Conservation (phyloP, 2,888 invertebrate genomes). For the Nasonovia ribisnigri region DNA sequence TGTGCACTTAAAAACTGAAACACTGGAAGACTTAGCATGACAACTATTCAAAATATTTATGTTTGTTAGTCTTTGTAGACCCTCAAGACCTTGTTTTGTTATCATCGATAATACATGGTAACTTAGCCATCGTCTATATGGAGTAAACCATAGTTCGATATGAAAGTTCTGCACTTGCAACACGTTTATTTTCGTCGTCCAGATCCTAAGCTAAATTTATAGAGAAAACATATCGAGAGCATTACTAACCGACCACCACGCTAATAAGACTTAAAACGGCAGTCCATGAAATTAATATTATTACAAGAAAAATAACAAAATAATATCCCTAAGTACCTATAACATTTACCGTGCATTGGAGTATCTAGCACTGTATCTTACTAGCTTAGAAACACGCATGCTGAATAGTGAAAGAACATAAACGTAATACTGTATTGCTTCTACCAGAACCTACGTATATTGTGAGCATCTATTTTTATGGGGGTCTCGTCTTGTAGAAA, state of each 20-base stretch:
- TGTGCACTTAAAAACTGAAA: not conserved
- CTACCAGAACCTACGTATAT: not conserved
- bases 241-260: not conserved
- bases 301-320: not conserved
- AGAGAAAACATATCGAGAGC: not conserved
- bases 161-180: not conserved
- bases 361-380: not conserved
- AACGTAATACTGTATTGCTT: constrained; percentile 8
- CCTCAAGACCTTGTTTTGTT: not conserved
- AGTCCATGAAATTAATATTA: not conserved
- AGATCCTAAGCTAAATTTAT: not conserved
- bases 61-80: not conserved
- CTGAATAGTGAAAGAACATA: not conserved
- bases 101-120: not conserved
- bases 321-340: not conserved
- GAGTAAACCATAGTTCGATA: not conserved
- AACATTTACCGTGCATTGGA: not conserved
- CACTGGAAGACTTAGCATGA: not conserved
- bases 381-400: not conserved
- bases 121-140: not conserved
- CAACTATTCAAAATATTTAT: not conserved
- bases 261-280: not conserved
- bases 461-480: not conserved
- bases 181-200: not conserved
- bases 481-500: constrained; percentile 29